Base-by-base conservation (phyloP, 2,888 invertebrate species). In the Fragum whitleyi region DNA sequence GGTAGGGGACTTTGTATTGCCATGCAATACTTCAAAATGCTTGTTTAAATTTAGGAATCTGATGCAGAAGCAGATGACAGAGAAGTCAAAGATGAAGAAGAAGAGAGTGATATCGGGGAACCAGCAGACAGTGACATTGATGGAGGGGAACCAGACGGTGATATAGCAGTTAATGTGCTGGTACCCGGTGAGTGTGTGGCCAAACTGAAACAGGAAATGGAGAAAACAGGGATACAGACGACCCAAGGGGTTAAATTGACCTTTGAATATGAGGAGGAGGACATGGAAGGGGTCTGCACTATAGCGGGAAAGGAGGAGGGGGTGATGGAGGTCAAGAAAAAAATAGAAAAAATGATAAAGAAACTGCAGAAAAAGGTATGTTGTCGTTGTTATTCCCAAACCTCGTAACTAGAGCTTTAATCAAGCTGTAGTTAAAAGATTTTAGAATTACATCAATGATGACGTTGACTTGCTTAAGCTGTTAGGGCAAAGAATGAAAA, bases 121-220 rank as follows among this genome's bases (percentile, higher is more conserved):
- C 19, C 57, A 2, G 57, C 11, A 57, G 57, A 57, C 23, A 57
- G 11, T 11, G 21, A n/a, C 3, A 42, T 42, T 42, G 42, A 42
- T 32, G 65, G 36, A 39, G 23, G 26, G 42, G 62, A 62, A 62
- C 32, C 62, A 32, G 65, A 65, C 42, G 21, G 65, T 26, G 9
- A 21, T 19, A 42, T 65, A 9, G 42, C 16, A 42, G 65, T 65
- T 3, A 28, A 0, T 26, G 36, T 65, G n/a, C n/a, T 65, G 23
- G 42, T 65, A 36, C 42, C 65, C 21, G n/a, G 47, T 47, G 47
- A 47, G 19, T 65, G 42, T 42, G 42, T 42, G 42, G 32, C 39
- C 19, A 23, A 21, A 65, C 47, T 65, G 3, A 21, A 36, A 7
- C 7, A 65, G 9, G 21, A 65, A 7, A 39, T 7, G 16, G 23